Base-by-base conservation (phyloP, 2,113 vertebrate species). In the Pelobates fuscus region DNA sequence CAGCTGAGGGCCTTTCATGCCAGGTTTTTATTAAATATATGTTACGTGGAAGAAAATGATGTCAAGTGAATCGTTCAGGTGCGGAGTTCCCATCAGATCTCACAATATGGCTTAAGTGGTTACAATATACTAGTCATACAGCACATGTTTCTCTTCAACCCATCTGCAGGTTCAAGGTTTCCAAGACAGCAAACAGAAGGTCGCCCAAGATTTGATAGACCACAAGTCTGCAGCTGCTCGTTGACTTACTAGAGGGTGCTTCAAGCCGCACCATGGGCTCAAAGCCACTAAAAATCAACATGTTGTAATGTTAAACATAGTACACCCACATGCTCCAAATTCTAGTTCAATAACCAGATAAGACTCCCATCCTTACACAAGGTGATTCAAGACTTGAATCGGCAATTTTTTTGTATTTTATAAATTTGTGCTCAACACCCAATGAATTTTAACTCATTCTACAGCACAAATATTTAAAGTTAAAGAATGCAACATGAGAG, bases 141-240 rank as follows among this genome's bases (percentile, higher is more conserved):
- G 20, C 71, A 76, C 72, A 65, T 76, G 72, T 67, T 64, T 73
- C 61, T 44, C 27, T 64, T 73, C 60, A 67, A 44, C 64, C 61
- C 64, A 67, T 76, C 72, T 76, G 64, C 32, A 17, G 55, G 64
- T 59, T 67, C 63, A 76, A 18, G n/a, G 72, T 67, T 76, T 76
- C 72, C 72, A 76, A 61, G 72, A 49, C 37, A 76, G 64, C 64
- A 67, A 67, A 76, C 72, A 76, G 72, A 76, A 76, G 41, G 60
- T 76, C 64, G 59, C 63, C 72, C 63, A 76, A 76, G 72, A 76
- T 46, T 32, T 76, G 72, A 76, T 54, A 76, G 64, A 75, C 63
- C 64, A 76, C 72, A 76, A 60, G 72, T 55, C 63, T 76, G 55
- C 72, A 76, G 72, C 72, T 76, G 72, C 55, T 76, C 32, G 55